These are phyloP conservation scores for Anguilla japonica DNA, from an alignment of 2,113 vertebrate genomes.

Conservation along the genomic window DNA sequence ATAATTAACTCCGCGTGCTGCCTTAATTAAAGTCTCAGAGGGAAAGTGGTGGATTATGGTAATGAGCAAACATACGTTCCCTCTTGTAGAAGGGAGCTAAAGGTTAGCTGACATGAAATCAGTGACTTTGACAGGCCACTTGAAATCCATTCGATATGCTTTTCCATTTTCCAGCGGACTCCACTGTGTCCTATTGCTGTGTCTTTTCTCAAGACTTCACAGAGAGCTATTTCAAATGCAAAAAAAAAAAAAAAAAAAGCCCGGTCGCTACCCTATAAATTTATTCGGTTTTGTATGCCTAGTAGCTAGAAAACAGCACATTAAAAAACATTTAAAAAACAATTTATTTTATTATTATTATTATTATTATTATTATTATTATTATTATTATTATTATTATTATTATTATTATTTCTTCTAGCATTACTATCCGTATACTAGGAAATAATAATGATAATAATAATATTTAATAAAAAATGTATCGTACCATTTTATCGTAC, in stretches of 20 bases:
- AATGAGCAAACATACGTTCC: slow-evolving; percentile 87
- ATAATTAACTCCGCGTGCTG: slow-evolving; percentile 86
- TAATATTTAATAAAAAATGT: neutral
- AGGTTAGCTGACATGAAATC: slow-evolving; percentile 82
- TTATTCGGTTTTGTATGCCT: too few relatives aligned
- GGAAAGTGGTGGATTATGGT: slow-evolving; percentile 93
- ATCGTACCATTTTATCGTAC: neutral
- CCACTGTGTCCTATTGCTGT: neutral
- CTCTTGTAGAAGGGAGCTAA: slow-evolving; percentile 76
- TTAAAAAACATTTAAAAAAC: neutral
- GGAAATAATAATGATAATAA: neutral
- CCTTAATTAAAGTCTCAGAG: slow-evolving; percentile 95
- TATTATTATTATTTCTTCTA: neutral
- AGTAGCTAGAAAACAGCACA: neutral
- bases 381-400: neutral
- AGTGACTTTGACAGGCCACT: slow-evolving; percentile 78
- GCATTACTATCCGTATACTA: neutral
- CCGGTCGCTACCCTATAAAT: neutral
- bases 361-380: slow-evolving; percentile 2
- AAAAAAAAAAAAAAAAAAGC: slow-evolving; percentile 14
- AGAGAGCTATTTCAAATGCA: slow-evolving; percentile 3
- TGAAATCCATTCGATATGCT: slow-evolving; percentile 77
- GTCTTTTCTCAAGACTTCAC: neutral
- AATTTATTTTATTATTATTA: neutral
- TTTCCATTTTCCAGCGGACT: slow-evolving; percentile 43